Evolutionary conservation across 2,797 vertebrate genomes (phyloP).

Genomic region (Schizopygopsis pylzovi): DNA sequence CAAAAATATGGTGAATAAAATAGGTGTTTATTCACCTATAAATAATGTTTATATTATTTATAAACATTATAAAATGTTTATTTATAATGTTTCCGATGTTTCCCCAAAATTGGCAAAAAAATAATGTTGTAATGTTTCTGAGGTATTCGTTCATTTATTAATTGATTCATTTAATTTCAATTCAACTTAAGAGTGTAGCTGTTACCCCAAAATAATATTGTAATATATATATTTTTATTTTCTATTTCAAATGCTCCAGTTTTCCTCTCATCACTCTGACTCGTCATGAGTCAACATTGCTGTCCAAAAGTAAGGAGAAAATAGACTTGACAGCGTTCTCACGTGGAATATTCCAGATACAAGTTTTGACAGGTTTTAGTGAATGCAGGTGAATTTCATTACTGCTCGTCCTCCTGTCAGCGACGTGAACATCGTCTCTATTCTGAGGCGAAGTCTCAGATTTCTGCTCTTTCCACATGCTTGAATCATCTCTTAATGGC

Average conservation of each 20-base stretch:
- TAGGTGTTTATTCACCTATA: too few relatives aligned
- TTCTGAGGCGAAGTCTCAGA: not conserved
- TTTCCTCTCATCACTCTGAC: not conserved
- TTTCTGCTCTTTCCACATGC: not conserved
- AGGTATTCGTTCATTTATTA: too few relatives aligned
- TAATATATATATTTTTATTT: not conserved
- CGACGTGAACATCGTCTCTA: not conserved
- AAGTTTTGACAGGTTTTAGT: slow-evolving; percentile 24
- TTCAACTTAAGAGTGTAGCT: not conserved
- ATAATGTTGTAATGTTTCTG: not conserved
- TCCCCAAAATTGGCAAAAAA: not conserved
- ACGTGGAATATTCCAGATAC: not conserved
- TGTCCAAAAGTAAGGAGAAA: slow-evolving; percentile 8
- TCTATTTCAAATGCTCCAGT: not conserved
- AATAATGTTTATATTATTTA: too few relatives aligned
- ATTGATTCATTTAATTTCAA: not conserved
- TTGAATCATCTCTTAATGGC: not conserved
- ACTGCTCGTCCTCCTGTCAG: not conserved
- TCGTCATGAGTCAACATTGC: not conserved
- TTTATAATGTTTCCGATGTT: too few relatives aligned
- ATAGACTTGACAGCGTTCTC: not conserved
- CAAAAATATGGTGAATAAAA: not conserved
- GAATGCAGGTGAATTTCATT: slow-evolving; percentile 22
- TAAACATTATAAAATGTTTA: too few relatives aligned
- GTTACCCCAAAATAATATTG: not conserved